Evolutionary conservation across 2,888 invertebrate species (phyloP).

Genomic region (Morpho achilles): DNA sequence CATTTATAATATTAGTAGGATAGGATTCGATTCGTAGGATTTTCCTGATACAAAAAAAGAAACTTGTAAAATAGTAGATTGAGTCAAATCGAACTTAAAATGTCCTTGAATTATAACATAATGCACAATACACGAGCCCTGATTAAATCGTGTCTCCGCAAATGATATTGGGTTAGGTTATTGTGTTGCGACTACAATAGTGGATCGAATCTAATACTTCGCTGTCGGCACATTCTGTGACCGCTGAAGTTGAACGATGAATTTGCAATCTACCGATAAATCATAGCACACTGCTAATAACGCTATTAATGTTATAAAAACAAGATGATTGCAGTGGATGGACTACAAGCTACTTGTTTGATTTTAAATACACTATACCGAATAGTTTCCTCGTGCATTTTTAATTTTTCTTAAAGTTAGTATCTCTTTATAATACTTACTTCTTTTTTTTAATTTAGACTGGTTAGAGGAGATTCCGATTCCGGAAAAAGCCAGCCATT

Average conservation of each 20-base stretch:
- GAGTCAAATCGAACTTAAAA: background rate
- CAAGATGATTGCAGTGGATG: background rate
- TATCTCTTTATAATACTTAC: too few species aligned
- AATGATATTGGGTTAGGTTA: conserved; percentile 20
- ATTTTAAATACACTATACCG: too few species aligned
- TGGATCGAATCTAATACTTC: conserved; percentile 25
- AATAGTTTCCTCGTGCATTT: too few species aligned
- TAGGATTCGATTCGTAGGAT: too few species aligned
- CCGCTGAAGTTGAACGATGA: conserved; percentile 43
- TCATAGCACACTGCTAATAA: conserved; percentile 6
- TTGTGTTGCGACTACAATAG: conserved; percentile 26
- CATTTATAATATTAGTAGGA: too few species aligned
- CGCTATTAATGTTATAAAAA: conserved; percentile 6
- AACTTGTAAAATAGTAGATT: background rate
- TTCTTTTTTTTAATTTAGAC: too few species aligned
- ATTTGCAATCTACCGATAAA: conserved; percentile 32
- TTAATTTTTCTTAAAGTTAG: too few species aligned
- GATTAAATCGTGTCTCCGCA: conserved; percentile 20
- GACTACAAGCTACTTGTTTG: background rate
- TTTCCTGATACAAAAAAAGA: too few species aligned
- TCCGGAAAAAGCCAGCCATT: too few species aligned
- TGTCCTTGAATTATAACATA: conserved; percentile 14
- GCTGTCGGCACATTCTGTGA: conserved; percentile 30
- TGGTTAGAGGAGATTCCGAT: too few species aligned
- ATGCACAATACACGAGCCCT: conserved; percentile 20